Evolutionary conservation across 2,113 vertebrate species (phyloP).

Genomic region (Cyprinodon variegatus): DNA sequence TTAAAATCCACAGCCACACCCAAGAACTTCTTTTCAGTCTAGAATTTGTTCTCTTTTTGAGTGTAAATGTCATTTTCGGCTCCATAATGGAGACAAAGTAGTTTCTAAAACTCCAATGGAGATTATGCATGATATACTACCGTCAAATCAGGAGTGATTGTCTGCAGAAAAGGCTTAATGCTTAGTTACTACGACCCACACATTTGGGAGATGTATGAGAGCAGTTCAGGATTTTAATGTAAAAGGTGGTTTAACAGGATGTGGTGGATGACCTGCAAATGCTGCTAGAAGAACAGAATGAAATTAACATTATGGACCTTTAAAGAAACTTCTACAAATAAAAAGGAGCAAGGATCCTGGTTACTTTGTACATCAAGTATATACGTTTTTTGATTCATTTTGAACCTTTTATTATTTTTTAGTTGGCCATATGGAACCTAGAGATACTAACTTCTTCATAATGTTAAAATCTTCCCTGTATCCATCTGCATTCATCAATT

Average conservation of each 20-base stretch:
- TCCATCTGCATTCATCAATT: too few relatives aligned
- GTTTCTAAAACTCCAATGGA: slow-evolving; percentile 14
- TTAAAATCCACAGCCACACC: neutral
- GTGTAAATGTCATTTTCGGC: neutral
- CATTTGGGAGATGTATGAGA: neutral
- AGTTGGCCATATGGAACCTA: too few relatives aligned
- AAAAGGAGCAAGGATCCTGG: neutral
- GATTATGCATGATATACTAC: neutral
- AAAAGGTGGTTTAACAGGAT: neutral
- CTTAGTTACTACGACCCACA: neutral
- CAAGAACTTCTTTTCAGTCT: neutral
- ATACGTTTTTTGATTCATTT: too few relatives aligned
- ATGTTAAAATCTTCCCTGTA: too few relatives aligned
- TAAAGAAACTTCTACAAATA: neutral
- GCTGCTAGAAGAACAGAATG: neutral
- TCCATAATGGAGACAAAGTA: neutral
- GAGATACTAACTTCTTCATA: too few relatives aligned
- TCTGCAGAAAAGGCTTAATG: neutral
- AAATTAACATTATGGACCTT: neutral
- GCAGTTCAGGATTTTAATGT: neutral
- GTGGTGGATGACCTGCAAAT: neutral
- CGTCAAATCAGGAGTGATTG: neutral
- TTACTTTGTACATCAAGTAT: neutral
- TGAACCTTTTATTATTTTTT: too few relatives aligned
- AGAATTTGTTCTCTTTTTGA: slow-evolving; percentile 12